phyloP scores from a whole-genome alignment of 1,140 invertebrate species.

The Diplogasteroides magnus region DNA sequence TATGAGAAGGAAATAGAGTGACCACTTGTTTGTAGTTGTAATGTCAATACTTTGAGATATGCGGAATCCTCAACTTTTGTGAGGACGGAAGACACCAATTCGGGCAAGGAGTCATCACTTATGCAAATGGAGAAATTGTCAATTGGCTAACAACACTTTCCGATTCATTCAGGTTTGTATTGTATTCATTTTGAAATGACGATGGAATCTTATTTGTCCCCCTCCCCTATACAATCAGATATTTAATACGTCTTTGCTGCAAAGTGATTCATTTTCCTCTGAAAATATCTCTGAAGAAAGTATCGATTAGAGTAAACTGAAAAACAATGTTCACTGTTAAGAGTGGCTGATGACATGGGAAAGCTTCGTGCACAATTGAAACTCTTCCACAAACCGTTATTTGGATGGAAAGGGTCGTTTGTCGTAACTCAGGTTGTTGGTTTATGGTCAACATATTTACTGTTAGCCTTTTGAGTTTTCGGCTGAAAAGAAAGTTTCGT shows the following conservation, averaged over 20 bases:
- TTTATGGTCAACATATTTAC: background rate
- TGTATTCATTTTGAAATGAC: too few relatives aligned
- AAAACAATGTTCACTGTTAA: slow-evolving; percentile 19
- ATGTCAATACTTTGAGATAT: slow-evolving; percentile 34
- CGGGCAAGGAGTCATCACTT: slow-evolving; percentile 94
- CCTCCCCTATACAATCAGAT: slow-evolving; percentile 9
- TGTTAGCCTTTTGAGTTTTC: slow-evolving; percentile 66
- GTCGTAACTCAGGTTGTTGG: slow-evolving; percentile 71
- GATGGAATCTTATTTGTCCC: background rate
- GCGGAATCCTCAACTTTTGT: slow-evolving; percentile 90
- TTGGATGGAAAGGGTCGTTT: slow-evolving; percentile 95
- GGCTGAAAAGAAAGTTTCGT: slow-evolving; percentile 81
- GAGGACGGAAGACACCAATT: slow-evolving; percentile 88
- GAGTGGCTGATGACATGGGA: slow-evolving; percentile 84
- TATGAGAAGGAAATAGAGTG: background rate
- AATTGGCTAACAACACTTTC: slow-evolving; percentile 95
- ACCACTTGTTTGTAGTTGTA: background rate
- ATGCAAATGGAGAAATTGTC: slow-evolving; percentile 80
- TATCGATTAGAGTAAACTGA: background rate
- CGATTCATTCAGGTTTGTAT: slow-evolving; percentile 79
- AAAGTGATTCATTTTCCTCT: too few relatives aligned
- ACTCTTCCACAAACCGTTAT: slow-evolving; percentile 85
- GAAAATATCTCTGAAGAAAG: too few relatives aligned
- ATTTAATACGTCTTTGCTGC: slow-evolving; percentile 1
- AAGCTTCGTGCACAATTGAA: slow-evolving; percentile 86